Base-by-base conservation (phyloP, 2,797 vertebrate genomes). In the Sphenopsis melanotis region DNA sequence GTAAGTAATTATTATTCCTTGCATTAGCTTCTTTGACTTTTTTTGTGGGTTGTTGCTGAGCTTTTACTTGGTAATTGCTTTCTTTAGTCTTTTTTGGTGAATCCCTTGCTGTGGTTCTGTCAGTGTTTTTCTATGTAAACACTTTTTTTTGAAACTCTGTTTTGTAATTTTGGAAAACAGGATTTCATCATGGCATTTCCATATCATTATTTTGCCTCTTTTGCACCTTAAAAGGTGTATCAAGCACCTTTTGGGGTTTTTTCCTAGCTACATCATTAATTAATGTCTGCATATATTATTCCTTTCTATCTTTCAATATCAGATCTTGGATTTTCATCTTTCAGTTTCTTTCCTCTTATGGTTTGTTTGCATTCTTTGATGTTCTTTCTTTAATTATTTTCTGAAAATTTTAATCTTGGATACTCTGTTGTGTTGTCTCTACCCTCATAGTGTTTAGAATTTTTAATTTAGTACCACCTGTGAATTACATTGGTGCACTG, bases 391-490 rank as follows among this genome's bases (percentile, higher is more conserved):
- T 87, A 80, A 75, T 88, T 93, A 88, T 81, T 94, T 78, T 83
- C 68, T 57, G 41, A 69, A 59, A 66, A 63, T 46, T 75, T 85
- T 68, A 68, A 69, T 95, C 59, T 72, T 17, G 34, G 12, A 7
- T 74, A 34, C 27, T 15, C 11, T 46, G 32, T 63, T 59, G n/a
- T 78, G 27, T 52, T 77, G 49, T 60, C 20, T 89, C 23, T 82
- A 22, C 7, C 57, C 14, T 18, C 42, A 32, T 9, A 55, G 57
- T 53, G 42, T 49, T 80, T 56, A 65, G 78, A 82, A 76, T 65
- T 78, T 81, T 69, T 85, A 89, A 93, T 96, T 88, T 88, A 83
- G 34, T 52, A 46, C 72, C 77, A 66, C 86, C 83, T 63, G 56
- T 49, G 75, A 92, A 87, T 76, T 91, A 55, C 41, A 78, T 30